phyloP scores from a whole-genome alignment of 2,888 invertebrate species.

The Agriopis leucophaearia region DNA sequence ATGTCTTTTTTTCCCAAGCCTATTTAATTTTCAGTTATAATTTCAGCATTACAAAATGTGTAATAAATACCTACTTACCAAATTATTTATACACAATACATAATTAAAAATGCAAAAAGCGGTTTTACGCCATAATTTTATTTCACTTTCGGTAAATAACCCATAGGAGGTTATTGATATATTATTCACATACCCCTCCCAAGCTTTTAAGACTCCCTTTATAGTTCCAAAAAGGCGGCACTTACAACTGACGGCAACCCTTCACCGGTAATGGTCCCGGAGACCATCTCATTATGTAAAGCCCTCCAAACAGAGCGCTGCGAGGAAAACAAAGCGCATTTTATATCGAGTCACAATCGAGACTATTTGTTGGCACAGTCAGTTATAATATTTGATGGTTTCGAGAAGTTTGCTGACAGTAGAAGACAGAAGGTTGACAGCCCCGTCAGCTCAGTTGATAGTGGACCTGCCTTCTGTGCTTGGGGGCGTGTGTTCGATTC shows the following conservation, averaged over 20 bases:
- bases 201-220: slow-evolving; percentile 23
- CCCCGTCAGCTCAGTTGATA: too few species aligned
- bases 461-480: too few species aligned
- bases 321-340: slow-evolving; percentile 58
- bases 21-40: too few species aligned
- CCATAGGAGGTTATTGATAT: not conserved
- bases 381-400: not conserved
- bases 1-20: too few species aligned
- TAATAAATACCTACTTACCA: too few species aligned
- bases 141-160: not conserved
- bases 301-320: slow-evolving; percentile 49
- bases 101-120: too few species aligned
- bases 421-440: too few species aligned
- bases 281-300: slow-evolving; percentile 60
- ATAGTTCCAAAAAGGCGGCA: slow-evolving; percentile 26
- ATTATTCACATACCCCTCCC: slow-evolving; percentile 14
- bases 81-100: too few species aligned
- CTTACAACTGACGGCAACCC: slow-evolving; percentile 43
- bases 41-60: too few species aligned
- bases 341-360: slow-evolving; percentile 29
- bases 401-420: not conserved
- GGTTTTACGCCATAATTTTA: not conserved
- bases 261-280: slow-evolving; percentile 42
- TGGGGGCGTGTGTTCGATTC: too few species aligned
- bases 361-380: not conserved